A percentile compares a stretch with the other conserved stretches of the same genome.
phyloP scores from a whole-genome alignment of 2,888 invertebrate species.

The Sialis lutaria region DNA sequence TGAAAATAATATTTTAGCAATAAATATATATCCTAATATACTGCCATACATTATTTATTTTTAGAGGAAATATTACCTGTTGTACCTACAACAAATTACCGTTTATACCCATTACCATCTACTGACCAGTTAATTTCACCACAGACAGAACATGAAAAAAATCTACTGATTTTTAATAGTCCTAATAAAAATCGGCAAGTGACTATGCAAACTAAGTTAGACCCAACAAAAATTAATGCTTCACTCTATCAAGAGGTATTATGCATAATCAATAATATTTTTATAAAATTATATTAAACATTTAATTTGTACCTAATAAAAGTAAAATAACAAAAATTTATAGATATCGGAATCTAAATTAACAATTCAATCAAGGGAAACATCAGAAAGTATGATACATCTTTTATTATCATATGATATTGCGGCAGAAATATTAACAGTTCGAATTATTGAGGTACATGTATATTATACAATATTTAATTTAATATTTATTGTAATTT shows the following conservation, averaged over 20 bases:
- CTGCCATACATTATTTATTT: background rate
- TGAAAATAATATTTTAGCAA: background rate
- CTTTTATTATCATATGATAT: slow-evolving; percentile 42
- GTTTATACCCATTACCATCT: slow-evolving; percentile 1
- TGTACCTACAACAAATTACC: background rate
- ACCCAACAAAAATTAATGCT: slow-evolving; percentile 42
- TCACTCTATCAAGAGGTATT: slow-evolving; percentile 33
- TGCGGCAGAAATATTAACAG: slow-evolving; percentile 41
- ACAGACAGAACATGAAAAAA: slow-evolving; percentile 2
- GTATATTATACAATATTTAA: background rate
- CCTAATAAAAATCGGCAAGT: slow-evolving; percentile 14
- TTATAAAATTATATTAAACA: background rate
- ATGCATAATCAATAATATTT: background rate
- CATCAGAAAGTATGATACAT: slow-evolving; percentile 34
- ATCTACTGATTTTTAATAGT: slow-evolving; percentile 1
- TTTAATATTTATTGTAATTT: background rate
- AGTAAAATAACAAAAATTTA: background rate
- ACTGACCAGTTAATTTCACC: slow-evolving; percentile 3
- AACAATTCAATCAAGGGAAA: slow-evolving; percentile 12
- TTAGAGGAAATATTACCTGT: slow-evolving; percentile 4
- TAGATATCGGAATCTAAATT: slow-evolving; percentile 7
- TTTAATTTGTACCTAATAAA: background rate
- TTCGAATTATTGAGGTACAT: slow-evolving; percentile 41
- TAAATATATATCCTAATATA: background rate
- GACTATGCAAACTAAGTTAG: slow-evolving; percentile 45